These are phyloP conservation scores for Equus quagga DNA, from an alignment of 2,113 vertebrate genomes.

Conservation along the genomic window DNA sequence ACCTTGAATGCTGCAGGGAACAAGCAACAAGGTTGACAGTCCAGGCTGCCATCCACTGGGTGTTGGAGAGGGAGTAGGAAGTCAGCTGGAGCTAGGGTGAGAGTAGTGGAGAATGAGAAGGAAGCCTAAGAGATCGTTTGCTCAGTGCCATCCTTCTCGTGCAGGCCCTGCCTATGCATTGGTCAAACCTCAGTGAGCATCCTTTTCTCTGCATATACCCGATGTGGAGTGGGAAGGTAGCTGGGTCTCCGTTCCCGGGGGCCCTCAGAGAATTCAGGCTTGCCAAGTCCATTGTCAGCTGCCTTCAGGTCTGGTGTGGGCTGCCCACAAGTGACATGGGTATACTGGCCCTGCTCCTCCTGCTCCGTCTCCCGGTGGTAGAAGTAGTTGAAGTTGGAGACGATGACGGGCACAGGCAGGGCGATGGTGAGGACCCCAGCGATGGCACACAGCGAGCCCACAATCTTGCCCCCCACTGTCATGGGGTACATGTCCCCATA, in stretches of 20 bases:
- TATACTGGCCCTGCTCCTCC: conserved; percentile 95
- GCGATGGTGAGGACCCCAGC: conserved; percentile 97
- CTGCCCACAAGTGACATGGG: conserved; percentile 96
- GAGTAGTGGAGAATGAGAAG: not conserved
- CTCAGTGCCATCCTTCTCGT: not conserved
- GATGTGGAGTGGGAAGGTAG: conserved; percentile 90
- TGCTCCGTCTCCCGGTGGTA: conserved; percentile 97
- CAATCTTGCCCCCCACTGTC: conserved; percentile 97
- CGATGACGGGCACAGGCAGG: conserved; percentile 95
- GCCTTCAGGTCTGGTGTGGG: conserved; percentile 91
- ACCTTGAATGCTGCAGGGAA: conserved; percentile 60
- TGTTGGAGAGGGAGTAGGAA: conserved; percentile 45
- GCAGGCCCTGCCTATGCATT: conserved; percentile 49
- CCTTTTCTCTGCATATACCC: conserved; percentile 89
- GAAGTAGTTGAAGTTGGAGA: conserved; percentile 99
- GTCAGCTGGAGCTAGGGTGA: not conserved
- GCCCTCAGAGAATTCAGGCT: conserved; percentile 92
- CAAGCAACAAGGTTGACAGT: conserved; percentile 77
- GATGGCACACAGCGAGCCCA: conserved; percentile 96
- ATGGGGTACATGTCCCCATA: conserved; percentile 98
- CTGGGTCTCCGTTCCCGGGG: conserved; percentile 91
- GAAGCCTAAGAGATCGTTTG: conserved; percentile 24
- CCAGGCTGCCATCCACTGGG: conserved; percentile 44
- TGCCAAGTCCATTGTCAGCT: conserved; percentile 91
- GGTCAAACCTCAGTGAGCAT: conserved; percentile 95